Evolutionary conservation across 1,140 invertebrate genomes (phyloP), one percentile per base, ranked within the genome.

Genomic region (Cotesia chilonis): DNA sequence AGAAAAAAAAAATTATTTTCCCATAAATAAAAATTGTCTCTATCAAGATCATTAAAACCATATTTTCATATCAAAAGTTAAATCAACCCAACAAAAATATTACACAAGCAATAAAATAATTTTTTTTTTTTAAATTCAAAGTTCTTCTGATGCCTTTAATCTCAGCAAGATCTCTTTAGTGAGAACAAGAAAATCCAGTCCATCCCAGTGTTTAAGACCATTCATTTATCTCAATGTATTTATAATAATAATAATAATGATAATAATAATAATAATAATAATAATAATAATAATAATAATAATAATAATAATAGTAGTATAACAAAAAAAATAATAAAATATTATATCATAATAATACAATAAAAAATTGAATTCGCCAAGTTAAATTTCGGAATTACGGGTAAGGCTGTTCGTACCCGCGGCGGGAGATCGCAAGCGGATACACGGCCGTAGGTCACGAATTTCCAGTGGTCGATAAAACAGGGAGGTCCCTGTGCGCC

Each of bases 331-430:
- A 28, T 28, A 28, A 2, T 28, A 28, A 28, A 3, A 28, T 28
- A 28, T 28, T 28, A 28, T 28, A 28, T 28, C 28, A 28, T 28
- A 28, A 28, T 28, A 28, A 28, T 28, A 28, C 28, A 28, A 28
- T 28, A 28, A 28, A 28, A 65, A 41, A 41, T 65, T 4, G 9
- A 36, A 65, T 66, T 69, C 37, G 47, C 38, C 36, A 67, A 67
- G 35, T 75, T 68, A 57, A 57, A 79, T 83, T 85, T 84, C 84
- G 84, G 82, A 82, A 85, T 87, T 84, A 85, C 81, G 82, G 84
- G 78, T 82, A 67, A 41, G 80, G 63, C 71, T 47, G 41, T 10
- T 83, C 76, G 77, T 83, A 83, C 77, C 83, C 79, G 79, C 79
- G 76, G 74, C 74, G 78, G 73, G 77, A 74, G 70, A 77, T 74